Percentiles rank a stretch among this genome's conserved stretches.
These are phyloP conservation scores for Volucella inanis DNA, from an alignment of 2,888 invertebrate genomes.

Conservation along the genomic window DNA sequence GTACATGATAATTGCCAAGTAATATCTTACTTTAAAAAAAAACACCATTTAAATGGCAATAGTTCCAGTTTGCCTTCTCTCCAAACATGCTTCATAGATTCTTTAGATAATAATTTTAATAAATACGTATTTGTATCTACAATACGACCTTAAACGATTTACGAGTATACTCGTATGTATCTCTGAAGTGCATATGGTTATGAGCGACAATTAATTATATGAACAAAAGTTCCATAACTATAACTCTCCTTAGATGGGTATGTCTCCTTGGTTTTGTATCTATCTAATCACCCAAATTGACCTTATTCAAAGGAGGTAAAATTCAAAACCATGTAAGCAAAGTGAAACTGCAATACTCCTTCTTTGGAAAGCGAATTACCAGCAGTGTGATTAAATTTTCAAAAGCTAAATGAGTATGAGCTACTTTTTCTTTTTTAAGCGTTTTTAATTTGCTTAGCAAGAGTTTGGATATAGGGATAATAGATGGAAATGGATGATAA, in stretches of 20 bases:
- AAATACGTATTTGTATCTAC: slow-evolving; percentile 14
- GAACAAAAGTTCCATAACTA: slow-evolving; percentile 51
- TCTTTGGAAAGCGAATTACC: slow-evolving; percentile 48
- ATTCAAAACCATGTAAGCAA: slow-evolving; percentile 50
- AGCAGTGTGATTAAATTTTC: slow-evolving; percentile 30
- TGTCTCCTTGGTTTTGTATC: slow-evolving; percentile 43
- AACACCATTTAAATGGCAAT: slow-evolving; percentile 58
- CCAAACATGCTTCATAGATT: slow-evolving; percentile 43
- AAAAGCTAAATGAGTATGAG: no score
- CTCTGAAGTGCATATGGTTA: slow-evolving; percentile 11
- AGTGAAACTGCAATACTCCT: slow-evolving; percentile 57
- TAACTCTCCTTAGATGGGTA: slow-evolving; percentile 52
- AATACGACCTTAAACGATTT: slow-evolving; percentile 41
- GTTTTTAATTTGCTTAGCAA: slow-evolving; percentile 43
- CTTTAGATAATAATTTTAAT: slow-evolving; percentile 31
- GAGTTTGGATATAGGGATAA: no score
- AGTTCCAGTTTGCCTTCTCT: slow-evolving; percentile 41
- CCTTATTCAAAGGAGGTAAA: slow-evolving; percentile 40
- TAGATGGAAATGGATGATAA: no score
- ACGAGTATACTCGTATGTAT: background rate
- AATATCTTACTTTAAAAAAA: slow-evolving; percentile 52
- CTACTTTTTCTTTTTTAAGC: slow-evolving; percentile 4
- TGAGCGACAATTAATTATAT: slow-evolving; percentile 39
- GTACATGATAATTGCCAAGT: slow-evolving; percentile 26
- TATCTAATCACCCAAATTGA: slow-evolving; percentile 61